Conservation (phyloP, 2,888 invertebrate genomes). For the Aleiodes alternator region DNA sequence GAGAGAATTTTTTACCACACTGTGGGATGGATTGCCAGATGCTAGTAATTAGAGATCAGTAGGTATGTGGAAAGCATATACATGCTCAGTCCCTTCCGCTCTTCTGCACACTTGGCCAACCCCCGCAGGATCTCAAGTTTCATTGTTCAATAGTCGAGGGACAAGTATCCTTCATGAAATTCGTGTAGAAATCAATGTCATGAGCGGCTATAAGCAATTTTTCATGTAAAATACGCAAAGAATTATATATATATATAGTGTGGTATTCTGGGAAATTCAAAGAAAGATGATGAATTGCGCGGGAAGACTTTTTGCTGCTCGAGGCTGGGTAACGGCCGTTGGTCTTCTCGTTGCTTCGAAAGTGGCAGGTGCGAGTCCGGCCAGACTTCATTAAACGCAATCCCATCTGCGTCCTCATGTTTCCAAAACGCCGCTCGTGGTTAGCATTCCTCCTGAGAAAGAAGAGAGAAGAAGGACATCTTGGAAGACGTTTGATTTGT, state of each 20-base stretch:
- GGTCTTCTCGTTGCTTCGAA: slow-evolving; percentile 61
- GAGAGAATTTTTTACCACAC: slow-evolving; percentile 7
- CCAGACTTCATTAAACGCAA: slow-evolving; percentile 73
- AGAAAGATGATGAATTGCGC: slow-evolving; percentile 1
- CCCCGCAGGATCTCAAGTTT: slow-evolving; percentile 54
- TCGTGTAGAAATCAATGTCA: not conserved
- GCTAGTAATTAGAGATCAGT: slow-evolving; percentile 57
- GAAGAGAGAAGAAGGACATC: slow-evolving; percentile 46
- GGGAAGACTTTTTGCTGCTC: slow-evolving; percentile 36
- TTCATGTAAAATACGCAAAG: too few species aligned
- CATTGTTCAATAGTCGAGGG: slow-evolving; percentile 51
- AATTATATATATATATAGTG: too few species aligned
- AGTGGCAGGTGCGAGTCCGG: slow-evolving; percentile 71
- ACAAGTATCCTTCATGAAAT: slow-evolving; percentile 54
- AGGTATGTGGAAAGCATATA: slow-evolving; percentile 50
- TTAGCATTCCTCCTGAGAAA: slow-evolving; percentile 49
- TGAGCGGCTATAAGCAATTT: too few species aligned
- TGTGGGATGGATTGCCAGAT: slow-evolving; percentile 51
- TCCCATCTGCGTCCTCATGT: slow-evolving; percentile 72
- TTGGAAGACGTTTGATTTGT: slow-evolving; percentile 34
- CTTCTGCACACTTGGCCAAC: slow-evolving; percentile 44
- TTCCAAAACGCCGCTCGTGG: slow-evolving; percentile 61
- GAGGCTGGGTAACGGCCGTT: slow-evolving; percentile 50
- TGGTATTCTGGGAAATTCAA: not conserved
- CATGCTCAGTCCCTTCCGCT: slow-evolving; percentile 50